Base-by-base conservation (phyloP, 2,888 invertebrate genomes). In the Drosophila glabriapex region DNA sequence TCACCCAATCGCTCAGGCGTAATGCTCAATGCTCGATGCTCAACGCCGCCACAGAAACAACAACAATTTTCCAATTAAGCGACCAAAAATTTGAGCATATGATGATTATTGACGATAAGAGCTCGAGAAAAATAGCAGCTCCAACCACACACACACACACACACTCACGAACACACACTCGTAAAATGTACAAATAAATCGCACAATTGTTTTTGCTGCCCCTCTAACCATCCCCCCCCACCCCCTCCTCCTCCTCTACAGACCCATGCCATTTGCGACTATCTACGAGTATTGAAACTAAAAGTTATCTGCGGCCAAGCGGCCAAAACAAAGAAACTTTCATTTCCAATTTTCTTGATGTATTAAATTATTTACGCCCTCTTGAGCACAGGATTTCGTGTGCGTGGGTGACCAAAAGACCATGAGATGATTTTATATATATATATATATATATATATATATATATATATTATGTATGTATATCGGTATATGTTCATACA, bases 41-140 rank as follows among this genome's bases (percentile, higher is more conserved):
- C 46, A 14, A 28, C 65, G 46, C 55, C 68, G 64, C 81, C 68
- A 87, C 83, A 82, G 83, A 88, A 91, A 85, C 91, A 92, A 85
- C 91, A 92, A 92, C 91, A 93, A 92, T 92, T 92, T 93, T 92
- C 92, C 91, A 93, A 93, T 93, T 92, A 93, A 90, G 85, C 87
- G 89, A 91, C 88, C 88, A 87, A 91, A 91, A 93, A 91, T 92
- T 90, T 89, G 82, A 89, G 86, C 92, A 92, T 92, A 90, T 92
- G 90, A 91, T 91, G 91, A 89, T 90, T 89, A 91, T 88, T 80
- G 86, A 82, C 84, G 84, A 87, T 91, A 91, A 88, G 85, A 83
- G 78, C 69, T 33, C 60, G 69, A 65, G 50, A 37, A 52, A 52
- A 29, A 52, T 29, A 62, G 62, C 29, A 64, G 49, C 68, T 61